Evolutionary conservation across 1,140 invertebrate species (phyloP).

Genomic region (Aplysia californica): DNA sequence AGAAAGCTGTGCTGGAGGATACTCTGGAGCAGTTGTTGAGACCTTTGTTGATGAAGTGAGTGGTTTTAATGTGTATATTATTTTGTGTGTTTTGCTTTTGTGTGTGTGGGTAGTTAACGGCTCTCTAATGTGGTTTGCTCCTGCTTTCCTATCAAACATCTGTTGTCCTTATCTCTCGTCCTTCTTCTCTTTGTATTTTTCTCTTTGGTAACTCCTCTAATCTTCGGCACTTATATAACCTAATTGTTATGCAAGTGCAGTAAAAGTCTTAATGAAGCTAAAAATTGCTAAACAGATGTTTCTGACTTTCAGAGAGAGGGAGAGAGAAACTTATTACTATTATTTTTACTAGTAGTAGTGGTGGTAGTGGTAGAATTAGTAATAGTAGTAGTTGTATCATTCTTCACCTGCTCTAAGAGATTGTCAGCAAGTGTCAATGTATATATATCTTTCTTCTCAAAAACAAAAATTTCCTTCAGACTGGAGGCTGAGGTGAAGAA

Average conservation of each 20-base stretch:
- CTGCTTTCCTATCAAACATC: too few relatives aligned
- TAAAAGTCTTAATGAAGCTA: neutral
- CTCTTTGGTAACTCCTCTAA: too few relatives aligned
- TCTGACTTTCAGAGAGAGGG: neutral
- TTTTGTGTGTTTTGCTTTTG: too few relatives aligned
- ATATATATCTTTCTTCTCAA: neutral
- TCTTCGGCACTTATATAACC: too few relatives aligned
- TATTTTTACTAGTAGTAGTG: neutral
- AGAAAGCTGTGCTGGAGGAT: neutral
- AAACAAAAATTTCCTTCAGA: neutral
- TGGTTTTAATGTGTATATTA: too few relatives aligned
- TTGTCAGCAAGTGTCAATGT: neutral
- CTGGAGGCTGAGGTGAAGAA: constrained; percentile 3
- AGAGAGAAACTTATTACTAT: neutral
- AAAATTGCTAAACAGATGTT: neutral
- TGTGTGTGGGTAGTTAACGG: neutral
- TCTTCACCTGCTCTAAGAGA: neutral
- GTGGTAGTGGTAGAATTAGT: neutral
- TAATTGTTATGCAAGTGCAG: too few relatives aligned
- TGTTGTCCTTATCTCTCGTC: too few relatives aligned
- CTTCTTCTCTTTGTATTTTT: too few relatives aligned
- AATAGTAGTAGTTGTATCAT: neutral
- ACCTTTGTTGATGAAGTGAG: constrained; percentile 5
- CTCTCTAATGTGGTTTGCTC: too few relatives aligned
- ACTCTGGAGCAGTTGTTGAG: neutral